Conservation (phyloP, 2,888 invertebrate species). For the Ormyrus nitidulus region DNA sequence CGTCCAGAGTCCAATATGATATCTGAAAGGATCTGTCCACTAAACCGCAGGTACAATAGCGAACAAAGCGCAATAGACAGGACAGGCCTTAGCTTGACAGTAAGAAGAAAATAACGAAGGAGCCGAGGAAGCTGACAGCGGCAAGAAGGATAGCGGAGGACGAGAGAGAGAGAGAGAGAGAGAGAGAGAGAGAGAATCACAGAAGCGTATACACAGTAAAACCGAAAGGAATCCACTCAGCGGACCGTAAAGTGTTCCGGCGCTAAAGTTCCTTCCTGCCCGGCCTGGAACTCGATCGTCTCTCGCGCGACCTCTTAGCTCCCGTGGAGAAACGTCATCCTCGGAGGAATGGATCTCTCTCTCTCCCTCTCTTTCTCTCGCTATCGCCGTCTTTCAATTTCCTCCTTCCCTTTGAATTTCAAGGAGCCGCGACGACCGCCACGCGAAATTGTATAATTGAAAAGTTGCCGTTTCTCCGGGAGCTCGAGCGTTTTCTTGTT, state of each 20-base stretch:
- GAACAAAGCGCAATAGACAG: too few relatives aligned
- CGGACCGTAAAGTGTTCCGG: slow-evolving; percentile 54
- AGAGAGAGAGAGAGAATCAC: background rate
- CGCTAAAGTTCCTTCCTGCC: slow-evolving; percentile 48
- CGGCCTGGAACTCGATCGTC: slow-evolving; percentile 38
- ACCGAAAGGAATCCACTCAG: slow-evolving; percentile 51
- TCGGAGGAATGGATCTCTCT: slow-evolving; percentile 14
- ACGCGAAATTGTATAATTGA: slow-evolving; percentile 54
- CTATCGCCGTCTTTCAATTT: slow-evolving; percentile 36
- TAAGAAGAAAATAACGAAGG: background rate
- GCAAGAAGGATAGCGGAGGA: background rate
- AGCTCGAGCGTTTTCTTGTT: slow-evolving; percentile 35
- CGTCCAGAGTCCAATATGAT: too few relatives aligned
- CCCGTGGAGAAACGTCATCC: slow-evolving; percentile 8
- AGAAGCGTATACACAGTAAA: background rate
- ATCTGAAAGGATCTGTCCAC: too few relatives aligned
- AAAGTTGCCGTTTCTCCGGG: slow-evolving; percentile 43
- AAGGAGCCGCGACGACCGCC: slow-evolving; percentile 32
- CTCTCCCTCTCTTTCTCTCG: background rate
- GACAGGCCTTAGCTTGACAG: background rate
- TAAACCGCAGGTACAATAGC: too few relatives aligned
- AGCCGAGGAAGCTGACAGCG: background rate
- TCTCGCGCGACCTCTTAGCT: background rate
- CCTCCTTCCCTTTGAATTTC: slow-evolving; percentile 47
- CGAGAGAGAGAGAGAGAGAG: background rate